These are phyloP conservation scores for Arnoldichthys spilopterus DNA, from an alignment of 2,797 vertebrate species.

Conservation along the genomic window DNA sequence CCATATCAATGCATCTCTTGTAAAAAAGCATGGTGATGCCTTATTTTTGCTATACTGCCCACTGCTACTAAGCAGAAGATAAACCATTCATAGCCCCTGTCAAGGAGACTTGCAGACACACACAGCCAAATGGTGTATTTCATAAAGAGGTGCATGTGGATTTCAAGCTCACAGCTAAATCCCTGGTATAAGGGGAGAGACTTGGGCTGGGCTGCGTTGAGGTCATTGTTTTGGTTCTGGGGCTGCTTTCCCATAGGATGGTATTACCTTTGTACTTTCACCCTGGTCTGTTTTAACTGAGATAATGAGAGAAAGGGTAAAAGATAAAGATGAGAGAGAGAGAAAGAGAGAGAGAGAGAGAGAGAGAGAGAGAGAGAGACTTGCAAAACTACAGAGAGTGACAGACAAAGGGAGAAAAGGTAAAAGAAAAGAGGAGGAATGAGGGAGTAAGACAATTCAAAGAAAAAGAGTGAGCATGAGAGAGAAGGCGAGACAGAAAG, in stretches of 20 bases:
- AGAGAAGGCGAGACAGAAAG: too few relatives aligned
- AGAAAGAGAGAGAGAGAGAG: too few relatives aligned
- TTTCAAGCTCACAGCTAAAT: constrained; percentile 12
- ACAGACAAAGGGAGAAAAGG: constrained; percentile 21
- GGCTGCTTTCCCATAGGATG: constrained; percentile 41
- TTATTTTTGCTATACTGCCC: not conserved
- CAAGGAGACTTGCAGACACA: not conserved
- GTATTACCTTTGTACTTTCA: constrained; percentile 32
- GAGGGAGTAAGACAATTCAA: not conserved
- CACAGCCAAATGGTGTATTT: constrained; percentile 15
- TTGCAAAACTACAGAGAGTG: constrained; percentile 46
- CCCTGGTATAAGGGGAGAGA: not conserved
- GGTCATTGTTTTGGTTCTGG: constrained; percentile 46
- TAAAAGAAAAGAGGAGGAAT: constrained; percentile 38
- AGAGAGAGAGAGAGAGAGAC: constrained; percentile 5
- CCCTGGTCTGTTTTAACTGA: constrained; percentile 38
- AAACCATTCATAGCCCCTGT: not conserved
- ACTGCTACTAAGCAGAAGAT: not conserved
- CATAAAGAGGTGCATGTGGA: constrained; percentile 33
- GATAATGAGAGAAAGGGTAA: constrained; percentile 27
- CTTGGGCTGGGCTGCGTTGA: constrained; percentile 24
- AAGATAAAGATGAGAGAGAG: constrained; percentile 33
- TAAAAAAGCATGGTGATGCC: too few relatives aligned
- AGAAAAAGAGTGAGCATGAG: too few relatives aligned
- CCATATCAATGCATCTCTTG: too few relatives aligned